Base-by-base conservation (phyloP, 2,113 vertebrate species). In the Rhinichthys klamathensis region DNA sequence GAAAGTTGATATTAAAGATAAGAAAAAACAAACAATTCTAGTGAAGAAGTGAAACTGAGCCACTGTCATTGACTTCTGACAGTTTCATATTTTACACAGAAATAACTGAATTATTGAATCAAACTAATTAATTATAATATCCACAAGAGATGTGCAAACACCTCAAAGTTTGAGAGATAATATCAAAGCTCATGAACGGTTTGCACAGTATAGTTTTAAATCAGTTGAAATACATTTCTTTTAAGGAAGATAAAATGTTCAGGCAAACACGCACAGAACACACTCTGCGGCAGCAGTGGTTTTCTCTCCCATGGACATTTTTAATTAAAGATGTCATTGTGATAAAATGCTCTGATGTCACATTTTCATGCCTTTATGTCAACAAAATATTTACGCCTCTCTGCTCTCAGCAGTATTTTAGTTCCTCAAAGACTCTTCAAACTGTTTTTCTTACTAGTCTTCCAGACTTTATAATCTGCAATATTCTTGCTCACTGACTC, bases 321-420 rank as follows among this genome's bases (percentile, higher is more conserved):
- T 84, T 84, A 84, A 87, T 87, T 87, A 84, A 70, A 84, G 75
- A 61, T 84, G 67, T 74, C 78, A 81, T 63, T 38, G 69, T 74
- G 82, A 80, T 86, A 72, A 85, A 65, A 79, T 25, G 65, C 61
- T 78, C 75, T 72, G 51, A 85, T 61, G 67, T 80, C 81, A 69
- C 30, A 54, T 79, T 41, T 73, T 87, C 67, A 79, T 35, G 76
- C 76, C 67, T 84, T 46, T 84, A 75, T 84, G 86, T 87, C 86
- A 84, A 74, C 86, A 80, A 74, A 87, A 84, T 87, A 79, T 81
- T 81, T 84, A 70, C 79, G 76, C 41, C 18, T 25, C 30, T 44
- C 70, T 87, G 78, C 41, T 21, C 86, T 79, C 86, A 87, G 82
- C 86, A 54, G 77, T 69, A 63, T 27, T 79, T 41, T 16, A 18